A percentile compares a stretch with the other conserved stretches of the same genome.
Evolutionary conservation across 2,888 invertebrate genomes (phyloP).

Genomic region (Volucella bombylans): DNA sequence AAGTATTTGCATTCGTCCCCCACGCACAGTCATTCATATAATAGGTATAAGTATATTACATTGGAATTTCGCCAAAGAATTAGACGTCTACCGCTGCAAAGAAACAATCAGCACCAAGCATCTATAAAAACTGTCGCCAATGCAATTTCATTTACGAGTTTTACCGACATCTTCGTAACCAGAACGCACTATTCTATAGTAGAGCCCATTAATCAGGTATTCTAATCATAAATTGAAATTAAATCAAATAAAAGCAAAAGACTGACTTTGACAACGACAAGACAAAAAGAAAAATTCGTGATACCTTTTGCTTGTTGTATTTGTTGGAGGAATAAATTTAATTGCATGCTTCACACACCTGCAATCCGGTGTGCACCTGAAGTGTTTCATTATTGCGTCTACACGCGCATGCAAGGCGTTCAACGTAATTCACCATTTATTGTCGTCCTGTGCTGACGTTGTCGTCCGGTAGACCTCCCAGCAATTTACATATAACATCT

Average conservation of each 20-base stretch:
- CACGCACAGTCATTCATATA: conserved; percentile 1
- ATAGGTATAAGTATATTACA: not conserved
- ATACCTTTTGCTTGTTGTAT: not conserved
- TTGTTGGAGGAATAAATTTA: conserved; percentile 35
- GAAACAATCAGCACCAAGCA: conserved; percentile 32
- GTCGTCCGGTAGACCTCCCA: conserved; percentile 53
- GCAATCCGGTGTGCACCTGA: conserved; percentile 33
- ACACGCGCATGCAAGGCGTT: conserved; percentile 20
- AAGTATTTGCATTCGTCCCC: conserved; percentile 1
- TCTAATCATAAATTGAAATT: conserved; percentile 50
- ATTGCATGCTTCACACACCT: conserved; percentile 61
- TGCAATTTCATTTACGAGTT: conserved; percentile 27
- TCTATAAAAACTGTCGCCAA: conserved; percentile 28
- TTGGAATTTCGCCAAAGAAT: conserved; percentile 5
- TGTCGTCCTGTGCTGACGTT: conserved; percentile 6
- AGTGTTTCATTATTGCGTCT: not conserved
- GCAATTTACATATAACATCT: conserved; percentile 62
- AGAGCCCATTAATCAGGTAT: conserved; percentile 51
- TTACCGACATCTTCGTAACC: not conserved
- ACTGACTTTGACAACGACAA: too few species aligned
- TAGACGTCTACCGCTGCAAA: conserved; percentile 8
- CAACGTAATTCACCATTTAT: not conserved
- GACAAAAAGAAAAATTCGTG: not conserved
- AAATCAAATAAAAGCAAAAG: conserved; percentile 31
- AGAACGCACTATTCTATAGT: conserved; percentile 34